Conservation (phyloP, 2,797 vertebrate genomes). For the Sebastiscus tertius region DNA sequence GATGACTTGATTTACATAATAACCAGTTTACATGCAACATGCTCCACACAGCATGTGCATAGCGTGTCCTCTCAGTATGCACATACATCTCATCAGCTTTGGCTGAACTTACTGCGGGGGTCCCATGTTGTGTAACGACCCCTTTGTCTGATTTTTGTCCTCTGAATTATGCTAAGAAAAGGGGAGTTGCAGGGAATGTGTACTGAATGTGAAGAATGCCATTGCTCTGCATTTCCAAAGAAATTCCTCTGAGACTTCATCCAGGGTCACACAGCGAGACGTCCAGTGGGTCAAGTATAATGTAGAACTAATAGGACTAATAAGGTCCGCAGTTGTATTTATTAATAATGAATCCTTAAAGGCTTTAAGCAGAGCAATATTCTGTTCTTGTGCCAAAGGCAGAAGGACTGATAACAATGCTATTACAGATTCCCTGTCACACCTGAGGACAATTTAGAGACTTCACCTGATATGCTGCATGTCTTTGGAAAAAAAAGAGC, state of each 20-base stretch:
- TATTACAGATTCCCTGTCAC: not conserved
- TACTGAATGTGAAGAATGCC: conserved; percentile 68
- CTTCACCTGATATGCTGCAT: not conserved
- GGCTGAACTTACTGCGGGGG: conserved; percentile 35
- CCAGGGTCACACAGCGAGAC: conserved; percentile 24
- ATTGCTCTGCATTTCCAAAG: conserved; percentile 46
- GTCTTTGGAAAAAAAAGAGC: not conserved
- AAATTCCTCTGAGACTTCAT: conserved; percentile 13
- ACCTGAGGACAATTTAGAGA: not conserved
- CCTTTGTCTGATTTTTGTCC: conserved; percentile 44
- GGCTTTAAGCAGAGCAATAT: not conserved
- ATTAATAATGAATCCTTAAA: not conserved
- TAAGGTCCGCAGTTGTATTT: not conserved
- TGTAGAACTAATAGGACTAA: not conserved
- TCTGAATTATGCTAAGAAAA: conserved; percentile 36
- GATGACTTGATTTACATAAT: not conserved
- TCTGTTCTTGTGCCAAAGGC: not conserved
- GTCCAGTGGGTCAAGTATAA: conserved; percentile 14
- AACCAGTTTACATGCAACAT: conserved; percentile 1
- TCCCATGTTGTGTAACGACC: conserved; percentile 49
- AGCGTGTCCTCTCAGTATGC: not conserved
- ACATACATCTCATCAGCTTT: not conserved
- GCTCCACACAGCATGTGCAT: conserved; percentile 11
- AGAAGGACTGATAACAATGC: not conserved
- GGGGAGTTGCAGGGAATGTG: conserved; percentile 47